Evolutionary conservation across 2,113 vertebrate species (phyloP), one percentile per base, ranked within the genome.

Genomic region (Tor tambroides): DNA sequence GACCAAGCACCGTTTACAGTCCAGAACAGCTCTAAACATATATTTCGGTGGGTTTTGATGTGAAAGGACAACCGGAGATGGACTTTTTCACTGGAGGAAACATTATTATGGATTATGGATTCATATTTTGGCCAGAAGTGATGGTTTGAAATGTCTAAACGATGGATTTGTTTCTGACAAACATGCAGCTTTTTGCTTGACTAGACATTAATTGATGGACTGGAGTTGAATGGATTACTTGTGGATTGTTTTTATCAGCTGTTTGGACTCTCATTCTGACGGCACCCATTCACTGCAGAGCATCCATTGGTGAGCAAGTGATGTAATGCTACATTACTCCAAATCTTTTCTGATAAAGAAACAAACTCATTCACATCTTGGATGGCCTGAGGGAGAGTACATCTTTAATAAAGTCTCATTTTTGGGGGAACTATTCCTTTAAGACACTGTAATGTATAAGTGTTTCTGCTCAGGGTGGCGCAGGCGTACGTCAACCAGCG

Each of bases 401-500:
- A 59, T 23, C 1, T 54, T 23, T 21, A 7, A 15, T 1, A 49
- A 1, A 61, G 4, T n/a, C 1, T 61, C 1, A 61, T 59, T 59
- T 51, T 59, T 7, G 6, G 5, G 5, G 0, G 54, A n/a, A 61
- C 32, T 35, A 4, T 19, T 59, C 21, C 54, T 46, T 41, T 46
- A 17, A 49, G 15, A n/a, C 10, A 82, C 7, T 54, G 61, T 30
- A 28, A 49, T 19, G 19, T 35, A 35, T 72, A 19, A 5, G 32
- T 88, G 43, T 67, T 28, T 88, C 49, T 14, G 28, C 35, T 1
- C 86, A 98, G 97, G 61, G 98, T 98, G 84, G 97, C 97, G 9
- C 97, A 98, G 89, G 98, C 98, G 26, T 98, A 99, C 0, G 94
- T 98, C 83, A 99, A 99, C 93, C 98, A 99, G 89, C 96, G 97